Base-by-base conservation (phyloP, 1,140 invertebrate genomes). In the Micrasema minimum region DNA sequence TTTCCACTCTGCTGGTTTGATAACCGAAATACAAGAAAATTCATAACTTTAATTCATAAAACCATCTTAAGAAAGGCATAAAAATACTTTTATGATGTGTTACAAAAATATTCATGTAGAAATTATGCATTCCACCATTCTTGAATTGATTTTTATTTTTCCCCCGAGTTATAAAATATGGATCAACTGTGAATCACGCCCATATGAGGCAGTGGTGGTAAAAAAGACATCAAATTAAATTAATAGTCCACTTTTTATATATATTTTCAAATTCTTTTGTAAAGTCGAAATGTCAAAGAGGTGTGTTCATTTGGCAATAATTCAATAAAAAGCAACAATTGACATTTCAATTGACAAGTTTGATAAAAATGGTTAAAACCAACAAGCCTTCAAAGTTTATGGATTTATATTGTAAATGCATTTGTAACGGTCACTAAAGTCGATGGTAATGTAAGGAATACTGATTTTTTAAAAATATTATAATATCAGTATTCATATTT, bases 351-450 rank as follows among this genome's bases (percentile, higher is more conserved):
- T 50, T 50, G 43, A 46, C 14, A 26, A 11, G 14, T 12, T 0
- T 50, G 45, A 31, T 62, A 62, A 46, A 65, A 65, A 65, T 37
- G 62, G 62, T 31, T 65, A 14, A 23, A 37, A 18, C 45, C n/a
- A 48, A 48, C 14, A 35, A 48, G 12, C 43, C 46, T 23, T 65
- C 7, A 43, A 11, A 48, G 16, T 26, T 43, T 43, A 43, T 43
- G 38, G 14, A 2, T 62, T 43, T 62, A 18, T 65, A 50, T 50
- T 37, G 38, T 35, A 9, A 65, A 26, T 18, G 50, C 14, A 65
- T 65, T 65, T 65, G 43, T 65, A 65, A 65, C 62, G 62, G 62
- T 65, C 62, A 65, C 62, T 45, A 18, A 46, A 26, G 43, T 43
- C 45, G 38, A 62, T 22, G 20, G 22, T 23, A 31, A 18, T 51